A percentile compares a stretch with the other conserved stretches of the same genome.
Evolutionary conservation across 2,113 vertebrate species (phyloP).

Genomic region (Lophura nycthemera): DNA sequence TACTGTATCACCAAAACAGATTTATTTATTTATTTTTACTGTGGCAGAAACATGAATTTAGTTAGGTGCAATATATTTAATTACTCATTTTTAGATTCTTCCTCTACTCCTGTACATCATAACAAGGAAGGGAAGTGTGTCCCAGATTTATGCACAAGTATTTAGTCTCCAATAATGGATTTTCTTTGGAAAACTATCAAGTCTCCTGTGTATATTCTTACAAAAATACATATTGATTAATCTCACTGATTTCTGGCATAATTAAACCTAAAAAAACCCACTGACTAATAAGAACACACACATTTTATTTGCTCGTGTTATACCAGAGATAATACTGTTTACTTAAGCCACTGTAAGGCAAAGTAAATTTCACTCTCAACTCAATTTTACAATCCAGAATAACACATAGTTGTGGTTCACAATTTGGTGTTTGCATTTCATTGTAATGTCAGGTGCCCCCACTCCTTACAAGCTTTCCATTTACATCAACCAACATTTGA

Average conservation of each 20-base stretch:
- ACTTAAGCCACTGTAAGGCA: not conserved
- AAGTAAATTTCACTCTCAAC: not conserved
- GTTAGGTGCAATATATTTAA: not conserved
- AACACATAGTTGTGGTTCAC: not conserved
- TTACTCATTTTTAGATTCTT: not conserved
- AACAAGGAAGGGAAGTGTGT: not conserved
- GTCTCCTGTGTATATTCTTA: accelerated
- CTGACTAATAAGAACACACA: not conserved
- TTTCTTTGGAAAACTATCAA: not conserved
- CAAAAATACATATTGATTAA: not conserved
- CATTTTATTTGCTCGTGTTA: not conserved
- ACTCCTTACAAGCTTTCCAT: not conserved
- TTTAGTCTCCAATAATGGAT: not conserved
- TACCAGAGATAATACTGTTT: not conserved
- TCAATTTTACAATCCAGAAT: not conserved
- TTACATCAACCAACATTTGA: not conserved
- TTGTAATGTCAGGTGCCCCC: not conserved
- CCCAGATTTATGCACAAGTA: not conserved
- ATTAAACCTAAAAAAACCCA: not conserved
- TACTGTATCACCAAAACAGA: not conserved
- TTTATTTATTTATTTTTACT: not conserved
- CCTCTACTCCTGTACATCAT: not conserved
- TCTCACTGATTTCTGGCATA: not conserved
- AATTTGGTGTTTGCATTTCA: not conserved
- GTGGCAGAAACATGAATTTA: not conserved